A percentile compares a stretch with the other conserved stretches of the same genome.
Evolutionary conservation across 2,888 invertebrate genomes (phyloP).

Genomic region (Synanthedon vespiformis): DNA sequence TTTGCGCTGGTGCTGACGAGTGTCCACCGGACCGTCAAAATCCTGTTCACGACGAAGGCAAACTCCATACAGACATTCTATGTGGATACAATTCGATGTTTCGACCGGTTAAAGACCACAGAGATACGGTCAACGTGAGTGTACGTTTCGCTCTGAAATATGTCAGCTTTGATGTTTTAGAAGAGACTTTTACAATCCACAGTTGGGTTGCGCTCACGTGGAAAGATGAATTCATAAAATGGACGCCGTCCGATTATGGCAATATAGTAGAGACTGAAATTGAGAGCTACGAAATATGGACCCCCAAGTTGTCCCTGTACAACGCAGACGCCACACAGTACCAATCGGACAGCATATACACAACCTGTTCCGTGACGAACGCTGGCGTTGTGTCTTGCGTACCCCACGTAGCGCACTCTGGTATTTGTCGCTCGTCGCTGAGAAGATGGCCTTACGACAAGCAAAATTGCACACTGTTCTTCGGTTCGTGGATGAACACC

Average conservation of each 20-base stretch:
- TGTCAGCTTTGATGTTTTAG: constrained; percentile 49
- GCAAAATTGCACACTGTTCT: constrained; percentile 73
- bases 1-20: constrained; percentile 11
- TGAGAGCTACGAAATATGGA: constrained; percentile 79
- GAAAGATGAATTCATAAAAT: constrained; percentile 77
- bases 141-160: constrained; percentile 70
- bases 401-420: constrained; percentile 67
- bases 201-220: constrained; percentile 68
- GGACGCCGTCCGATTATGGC: constrained; percentile 77
- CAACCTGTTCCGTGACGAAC: constrained; percentile 61
- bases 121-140: constrained; percentile 59
- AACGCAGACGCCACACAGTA: constrained; percentile 66
- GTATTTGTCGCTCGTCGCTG: constrained; percentile 70
- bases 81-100: constrained; percentile 67
- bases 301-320: constrained; percentile 80
- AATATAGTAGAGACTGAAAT: constrained; percentile 73
- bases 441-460: constrained; percentile 75
- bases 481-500: constrained; percentile 77
- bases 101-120: constrained; percentile 68
- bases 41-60: constrained; percentile 35
- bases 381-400: constrained; percentile 74
- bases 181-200: constrained; percentile 64
- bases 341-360: constrained; percentile 40
- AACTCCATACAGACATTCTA: constrained; percentile 64
- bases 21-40: constrained; percentile 28